Conservation (phyloP, 2,113 vertebrate genomes). For the Sprattus sprattus region DNA sequence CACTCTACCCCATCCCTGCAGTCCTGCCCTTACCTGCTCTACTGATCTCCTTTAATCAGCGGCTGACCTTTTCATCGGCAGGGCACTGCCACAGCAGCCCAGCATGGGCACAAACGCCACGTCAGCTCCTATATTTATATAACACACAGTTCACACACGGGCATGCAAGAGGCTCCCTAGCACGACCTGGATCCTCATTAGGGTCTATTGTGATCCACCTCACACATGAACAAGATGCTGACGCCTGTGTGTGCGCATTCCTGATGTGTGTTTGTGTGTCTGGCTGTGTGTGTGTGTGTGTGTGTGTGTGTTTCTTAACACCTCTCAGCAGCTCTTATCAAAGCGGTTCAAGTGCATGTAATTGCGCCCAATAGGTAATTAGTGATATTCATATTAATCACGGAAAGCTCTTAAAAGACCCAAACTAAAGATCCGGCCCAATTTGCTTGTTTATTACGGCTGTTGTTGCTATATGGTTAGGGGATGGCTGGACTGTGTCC, state of each 20-base stretch:
- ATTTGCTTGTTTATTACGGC: background rate
- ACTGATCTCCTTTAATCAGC: conserved; percentile 46
- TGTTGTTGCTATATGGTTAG: background rate
- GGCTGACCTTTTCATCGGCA: conserved; percentile 32
- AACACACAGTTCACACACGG: background rate
- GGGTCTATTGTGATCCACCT: conserved; percentile 8
- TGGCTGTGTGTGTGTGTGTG: background rate
- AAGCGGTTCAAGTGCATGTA: background rate
- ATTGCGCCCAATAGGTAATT: conserved; percentile 12
- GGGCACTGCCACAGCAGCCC: conserved; percentile 20
- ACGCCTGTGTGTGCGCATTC: background rate
- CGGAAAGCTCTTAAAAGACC: background rate
- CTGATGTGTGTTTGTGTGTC: background rate
- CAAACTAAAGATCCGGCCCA: background rate
- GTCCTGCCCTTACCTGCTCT: conserved; percentile 36
- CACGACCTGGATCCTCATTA: conserved; percentile 2
- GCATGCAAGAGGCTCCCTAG: background rate
- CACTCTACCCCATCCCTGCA: conserved; percentile 9
- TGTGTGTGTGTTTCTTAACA: background rate
- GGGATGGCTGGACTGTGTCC: background rate
- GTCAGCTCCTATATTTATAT: conserved; percentile 18
- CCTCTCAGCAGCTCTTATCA: background rate
- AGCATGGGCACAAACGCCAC: conserved; percentile 13
- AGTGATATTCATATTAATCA: conserved; percentile 7
- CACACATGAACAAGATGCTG: conserved; percentile 1